Conservation (phyloP, 2,113 vertebrate species). For the Ammodytes marinus region DNA sequence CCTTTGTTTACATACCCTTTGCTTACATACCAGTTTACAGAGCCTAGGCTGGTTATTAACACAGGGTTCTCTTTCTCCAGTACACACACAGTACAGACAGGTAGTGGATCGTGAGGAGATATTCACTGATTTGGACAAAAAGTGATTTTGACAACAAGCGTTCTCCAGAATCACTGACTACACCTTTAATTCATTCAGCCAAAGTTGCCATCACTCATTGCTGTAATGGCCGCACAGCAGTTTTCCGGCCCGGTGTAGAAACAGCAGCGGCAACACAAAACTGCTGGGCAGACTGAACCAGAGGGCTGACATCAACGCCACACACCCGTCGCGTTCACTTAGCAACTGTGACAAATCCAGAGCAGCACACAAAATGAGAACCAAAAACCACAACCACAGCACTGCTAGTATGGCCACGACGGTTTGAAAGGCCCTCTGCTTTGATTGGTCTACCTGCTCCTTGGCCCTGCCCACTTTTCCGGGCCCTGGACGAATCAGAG, state of each 20-base stretch:
- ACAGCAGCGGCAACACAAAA: conserved; percentile 10
- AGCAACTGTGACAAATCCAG: too few relatives aligned
- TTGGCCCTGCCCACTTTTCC: background rate
- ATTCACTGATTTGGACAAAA: too few relatives aligned
- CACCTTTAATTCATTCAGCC: too few relatives aligned
- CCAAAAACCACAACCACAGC: background rate
- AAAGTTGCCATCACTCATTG: background rate
- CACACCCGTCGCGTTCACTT: background rate
- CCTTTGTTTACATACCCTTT: too few relatives aligned
- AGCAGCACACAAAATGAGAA: too few relatives aligned
- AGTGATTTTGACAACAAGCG: too few relatives aligned
- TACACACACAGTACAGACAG: too few relatives aligned
- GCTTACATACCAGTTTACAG: too few relatives aligned
- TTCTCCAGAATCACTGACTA: too few relatives aligned
- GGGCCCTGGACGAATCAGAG: conserved; percentile 13
- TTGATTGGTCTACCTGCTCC: background rate
- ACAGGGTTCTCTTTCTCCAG: too few relatives aligned
- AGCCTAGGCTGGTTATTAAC: too few relatives aligned
- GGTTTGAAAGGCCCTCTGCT: background rate
- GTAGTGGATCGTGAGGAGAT: too few relatives aligned
- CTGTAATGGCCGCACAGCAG: background rate
- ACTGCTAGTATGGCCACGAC: background rate
- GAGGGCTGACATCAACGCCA: fast-evolving
- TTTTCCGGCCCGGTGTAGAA: background rate
- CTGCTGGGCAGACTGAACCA: conserved; percentile 11